phyloP scores from a whole-genome alignment of 2,113 vertebrate genomes.

The Peromyscus polionotus region DNA sequence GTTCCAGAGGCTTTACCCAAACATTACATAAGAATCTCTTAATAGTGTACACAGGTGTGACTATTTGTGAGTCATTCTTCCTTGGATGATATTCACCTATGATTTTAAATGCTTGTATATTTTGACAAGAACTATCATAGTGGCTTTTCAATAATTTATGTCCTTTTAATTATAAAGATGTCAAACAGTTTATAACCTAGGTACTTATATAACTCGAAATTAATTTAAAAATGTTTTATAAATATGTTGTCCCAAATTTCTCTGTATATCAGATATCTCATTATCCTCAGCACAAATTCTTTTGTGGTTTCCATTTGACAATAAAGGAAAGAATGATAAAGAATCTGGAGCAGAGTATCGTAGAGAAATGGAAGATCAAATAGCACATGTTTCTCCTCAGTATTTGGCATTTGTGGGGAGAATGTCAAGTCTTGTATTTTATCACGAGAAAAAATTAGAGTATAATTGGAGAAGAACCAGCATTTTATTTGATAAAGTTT shows the following conservation, averaged over 20 bases:
- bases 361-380: constrained; percentile 23
- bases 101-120: not conserved
- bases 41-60: not conserved
- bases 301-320: not conserved
- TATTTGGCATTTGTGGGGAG: not conserved
- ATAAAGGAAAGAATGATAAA: not conserved
- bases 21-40: not conserved
- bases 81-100: not conserved
- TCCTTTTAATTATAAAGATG: not conserved
- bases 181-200: not conserved
- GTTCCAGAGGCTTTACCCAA: not conserved
- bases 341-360: not conserved
- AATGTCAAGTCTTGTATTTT: constrained; percentile 2
- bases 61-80: constrained; percentile 17
- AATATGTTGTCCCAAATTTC: not conserved
- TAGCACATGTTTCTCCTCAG: not conserved
- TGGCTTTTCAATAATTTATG: not conserved
- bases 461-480: not conserved
- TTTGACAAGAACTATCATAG: not conserved
- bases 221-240: not conserved
- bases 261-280: not conserved
- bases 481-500: not conserved
- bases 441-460: not conserved
- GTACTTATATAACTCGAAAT: not conserved
- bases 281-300: not conserved